Conservation (phyloP, 1,140 invertebrate genomes). For the Heliconius himera region DNA sequence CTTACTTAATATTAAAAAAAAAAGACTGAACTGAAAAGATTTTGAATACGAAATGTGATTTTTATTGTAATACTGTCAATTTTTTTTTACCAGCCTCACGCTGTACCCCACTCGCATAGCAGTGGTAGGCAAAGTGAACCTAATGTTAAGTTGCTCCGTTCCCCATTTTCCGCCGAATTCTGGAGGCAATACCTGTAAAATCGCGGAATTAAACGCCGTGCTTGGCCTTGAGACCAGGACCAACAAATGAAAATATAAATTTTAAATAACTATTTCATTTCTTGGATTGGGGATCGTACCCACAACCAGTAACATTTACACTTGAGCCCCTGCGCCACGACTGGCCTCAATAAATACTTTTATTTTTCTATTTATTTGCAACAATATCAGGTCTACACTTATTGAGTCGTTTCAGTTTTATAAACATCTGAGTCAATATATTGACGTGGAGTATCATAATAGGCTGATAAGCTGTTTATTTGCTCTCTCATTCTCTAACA, state of each 20-base stretch:
- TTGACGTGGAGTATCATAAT: slow-evolving; percentile 25
- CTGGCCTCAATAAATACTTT: background rate
- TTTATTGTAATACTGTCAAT: background rate
- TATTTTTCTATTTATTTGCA: slow-evolving; percentile 6
- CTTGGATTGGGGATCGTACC: too few species aligned
- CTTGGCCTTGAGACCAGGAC: too few species aligned
- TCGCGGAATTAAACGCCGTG: too few species aligned
- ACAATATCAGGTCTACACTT: slow-evolving; percentile 33
- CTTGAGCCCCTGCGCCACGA: too few species aligned
- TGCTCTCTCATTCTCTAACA: background rate
- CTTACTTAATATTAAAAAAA: background rate
- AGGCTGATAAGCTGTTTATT: slow-evolving; percentile 10
- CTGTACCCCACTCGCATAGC: too few species aligned
- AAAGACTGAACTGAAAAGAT: background rate
- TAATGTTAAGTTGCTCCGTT: too few species aligned
- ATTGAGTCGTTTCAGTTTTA: slow-evolving; percentile 19
- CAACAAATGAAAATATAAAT: too few species aligned
- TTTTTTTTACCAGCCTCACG: background rate
- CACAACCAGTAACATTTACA: too few species aligned
- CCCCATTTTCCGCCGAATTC: too few species aligned
- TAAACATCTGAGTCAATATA: slow-evolving; percentile 37
- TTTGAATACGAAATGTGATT: background rate
- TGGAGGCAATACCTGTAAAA: too few species aligned
- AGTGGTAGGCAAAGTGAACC: too few species aligned
- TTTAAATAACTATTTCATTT: too few species aligned